These are phyloP conservation scores for Oreochromis tanganicae DNA, from an alignment of 2,113 vertebrate genomes.

Conservation along the genomic window DNA sequence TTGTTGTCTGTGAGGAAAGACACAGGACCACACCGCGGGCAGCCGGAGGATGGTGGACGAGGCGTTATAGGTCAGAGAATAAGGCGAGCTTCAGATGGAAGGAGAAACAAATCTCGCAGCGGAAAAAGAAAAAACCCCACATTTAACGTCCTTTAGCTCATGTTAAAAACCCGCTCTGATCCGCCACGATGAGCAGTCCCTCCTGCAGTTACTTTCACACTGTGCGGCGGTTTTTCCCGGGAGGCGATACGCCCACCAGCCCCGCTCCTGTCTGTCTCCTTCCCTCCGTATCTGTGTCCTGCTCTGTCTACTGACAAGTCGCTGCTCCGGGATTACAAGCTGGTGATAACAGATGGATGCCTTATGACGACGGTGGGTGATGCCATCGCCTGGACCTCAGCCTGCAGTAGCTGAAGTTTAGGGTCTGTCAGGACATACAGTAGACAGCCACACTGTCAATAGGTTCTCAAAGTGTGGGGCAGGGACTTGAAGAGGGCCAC, in stretches of 20 bases:
- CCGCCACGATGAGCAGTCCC: background rate
- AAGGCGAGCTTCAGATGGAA: background rate
- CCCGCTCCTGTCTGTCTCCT: constrained; percentile 8
- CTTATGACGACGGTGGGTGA: constrained; percentile 34
- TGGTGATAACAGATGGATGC: constrained; percentile 24
- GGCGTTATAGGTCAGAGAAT: constrained; percentile 7
- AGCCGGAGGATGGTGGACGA: background rate
- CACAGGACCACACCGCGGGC: background rate
- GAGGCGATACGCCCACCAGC: constrained; percentile 41
- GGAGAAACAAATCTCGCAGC: background rate
- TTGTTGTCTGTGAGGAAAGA: background rate
- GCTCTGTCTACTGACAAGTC: constrained; percentile 8
- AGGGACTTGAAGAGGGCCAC: background rate
- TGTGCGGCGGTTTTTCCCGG: constrained; percentile 48
- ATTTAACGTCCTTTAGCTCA: background rate
- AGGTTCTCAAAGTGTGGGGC: constrained; percentile 2
- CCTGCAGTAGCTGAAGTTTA: constrained; percentile 8
- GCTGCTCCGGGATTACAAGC: constrained; percentile 28
- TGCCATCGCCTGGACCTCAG: constrained; percentile 28
- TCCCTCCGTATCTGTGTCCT: constrained; percentile 4
- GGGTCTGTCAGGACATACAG: background rate
- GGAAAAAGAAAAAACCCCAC: background rate
- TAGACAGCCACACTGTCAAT: background rate
- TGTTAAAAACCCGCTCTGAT: background rate
- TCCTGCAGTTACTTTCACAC: constrained; percentile 53